Evolutionary conservation across 2,888 invertebrate species (phyloP).

Genomic region (Epinotia ramella): DNA sequence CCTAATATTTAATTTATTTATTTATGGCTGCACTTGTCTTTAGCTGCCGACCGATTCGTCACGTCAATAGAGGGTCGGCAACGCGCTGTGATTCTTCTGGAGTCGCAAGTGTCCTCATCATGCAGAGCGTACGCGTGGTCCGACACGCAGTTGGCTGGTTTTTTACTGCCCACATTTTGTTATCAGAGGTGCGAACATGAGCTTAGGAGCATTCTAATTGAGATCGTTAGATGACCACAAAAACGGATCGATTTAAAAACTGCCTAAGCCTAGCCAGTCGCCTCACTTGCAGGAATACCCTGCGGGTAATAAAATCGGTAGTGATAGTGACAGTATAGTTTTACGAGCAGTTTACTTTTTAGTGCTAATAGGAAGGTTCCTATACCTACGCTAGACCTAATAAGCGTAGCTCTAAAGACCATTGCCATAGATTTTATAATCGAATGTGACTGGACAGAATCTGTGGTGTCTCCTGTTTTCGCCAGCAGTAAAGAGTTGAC

Average conservation of each 20-base stretch:
- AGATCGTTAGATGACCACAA: slow-evolving; percentile 1
- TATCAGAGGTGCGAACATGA: background rate
- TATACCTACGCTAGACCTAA: slow-evolving; percentile 48
- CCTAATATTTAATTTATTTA: no score
- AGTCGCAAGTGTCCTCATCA: no score
- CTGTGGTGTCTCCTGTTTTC: background rate
- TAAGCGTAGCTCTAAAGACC: background rate
- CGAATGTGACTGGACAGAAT: background rate
- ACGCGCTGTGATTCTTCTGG: no score
- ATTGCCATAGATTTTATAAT: background rate
- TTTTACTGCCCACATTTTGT: no score
- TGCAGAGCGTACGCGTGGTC: no score
- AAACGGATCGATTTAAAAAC: background rate
- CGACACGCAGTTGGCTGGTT: no score
- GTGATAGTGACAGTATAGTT: slow-evolving; percentile 59
- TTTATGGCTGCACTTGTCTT: no score
- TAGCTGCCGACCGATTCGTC: no score
- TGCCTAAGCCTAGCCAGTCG: slow-evolving; percentile 24
- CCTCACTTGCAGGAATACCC: slow-evolving; percentile 52
- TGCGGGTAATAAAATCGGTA: slow-evolving; percentile 58
- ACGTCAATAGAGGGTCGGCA: no score
- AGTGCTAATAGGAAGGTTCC: slow-evolving; percentile 65
- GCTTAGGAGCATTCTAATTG: background rate
- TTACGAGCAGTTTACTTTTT: slow-evolving; percentile 66
- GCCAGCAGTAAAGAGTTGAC: slow-evolving; percentile 6